Conservation (phyloP, 2,888 invertebrate species). For the Athalia cordata region DNA sequence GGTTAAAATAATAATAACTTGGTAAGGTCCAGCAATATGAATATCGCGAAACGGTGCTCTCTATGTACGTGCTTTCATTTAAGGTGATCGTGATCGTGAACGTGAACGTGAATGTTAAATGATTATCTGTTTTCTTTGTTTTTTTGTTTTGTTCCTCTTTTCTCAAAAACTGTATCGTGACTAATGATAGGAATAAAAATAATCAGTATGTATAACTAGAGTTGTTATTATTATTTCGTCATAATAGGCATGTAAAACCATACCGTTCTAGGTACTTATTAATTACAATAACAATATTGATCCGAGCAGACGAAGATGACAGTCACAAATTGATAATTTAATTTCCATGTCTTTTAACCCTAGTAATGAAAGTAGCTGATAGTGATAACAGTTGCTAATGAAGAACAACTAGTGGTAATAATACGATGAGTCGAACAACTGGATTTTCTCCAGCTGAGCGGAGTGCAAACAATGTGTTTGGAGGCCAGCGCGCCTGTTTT, state of each 20-base stretch:
- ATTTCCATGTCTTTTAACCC: not conserved
- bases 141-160: constrained; percentile 28
- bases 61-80: not conserved
- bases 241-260: constrained; percentile 65
- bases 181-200: constrained; percentile 32
- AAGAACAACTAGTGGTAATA: constrained; percentile 12
- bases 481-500: constrained; percentile 80
- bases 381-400: constrained; percentile 45
- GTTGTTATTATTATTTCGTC: constrained; percentile 49
- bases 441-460: constrained; percentile 68
- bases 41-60: constrained; percentile 16
- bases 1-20: constrained; percentile 56
- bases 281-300: constrained; percentile 54
- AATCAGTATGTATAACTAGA: constrained; percentile 53
- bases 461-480: constrained; percentile 94
- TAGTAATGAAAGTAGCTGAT: constrained; percentile 46
- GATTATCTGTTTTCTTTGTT: constrained; percentile 25
- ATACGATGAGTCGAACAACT: constrained; percentile 53
- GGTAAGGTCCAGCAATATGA: constrained; percentile 26
- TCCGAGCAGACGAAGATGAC: constrained; percentile 39
- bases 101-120: too few species aligned
- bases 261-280: constrained; percentile 54
- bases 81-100: not conserved
- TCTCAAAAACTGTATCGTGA: not conserved
- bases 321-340: constrained; percentile 32